Evolutionary conservation across 2,797 vertebrate genomes (phyloP).

Genomic region (Pantherophis alleghaniensis): DNA sequence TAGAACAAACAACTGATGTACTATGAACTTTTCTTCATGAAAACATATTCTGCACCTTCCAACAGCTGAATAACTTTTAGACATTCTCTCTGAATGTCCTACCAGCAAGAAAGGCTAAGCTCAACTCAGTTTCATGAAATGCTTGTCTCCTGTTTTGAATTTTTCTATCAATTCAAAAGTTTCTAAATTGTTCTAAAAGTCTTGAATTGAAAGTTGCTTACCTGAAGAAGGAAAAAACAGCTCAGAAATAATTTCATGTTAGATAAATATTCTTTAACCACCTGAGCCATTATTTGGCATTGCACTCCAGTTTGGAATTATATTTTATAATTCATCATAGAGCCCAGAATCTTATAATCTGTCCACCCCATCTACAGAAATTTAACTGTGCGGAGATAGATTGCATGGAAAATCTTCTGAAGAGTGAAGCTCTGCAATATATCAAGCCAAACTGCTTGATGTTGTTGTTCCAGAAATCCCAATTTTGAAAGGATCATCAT

Average conservation of each 20-base stretch:
- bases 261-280: background rate
- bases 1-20: background rate
- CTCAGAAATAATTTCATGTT: background rate
- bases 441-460: background rate
- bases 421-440: background rate
- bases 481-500: conserved; percentile 31
- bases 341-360: background rate
- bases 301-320: background rate
- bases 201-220: background rate
- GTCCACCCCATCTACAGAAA: background rate
- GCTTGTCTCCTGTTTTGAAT: background rate
- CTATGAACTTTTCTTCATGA: background rate
- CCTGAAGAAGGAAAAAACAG: background rate
- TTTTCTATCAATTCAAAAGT: background rate
- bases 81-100: background rate
- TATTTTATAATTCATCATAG: background rate
- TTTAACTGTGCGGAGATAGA: background rate
- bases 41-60: background rate
- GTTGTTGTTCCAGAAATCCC: conserved; percentile 20
- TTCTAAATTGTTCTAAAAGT: background rate
- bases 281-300: background rate
- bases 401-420: background rate
- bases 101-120: background rate
- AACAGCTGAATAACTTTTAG: background rate
- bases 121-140: background rate